phyloP scores from a whole-genome alignment of 1,140 invertebrate species.

The Sycobia sp. region DNA sequence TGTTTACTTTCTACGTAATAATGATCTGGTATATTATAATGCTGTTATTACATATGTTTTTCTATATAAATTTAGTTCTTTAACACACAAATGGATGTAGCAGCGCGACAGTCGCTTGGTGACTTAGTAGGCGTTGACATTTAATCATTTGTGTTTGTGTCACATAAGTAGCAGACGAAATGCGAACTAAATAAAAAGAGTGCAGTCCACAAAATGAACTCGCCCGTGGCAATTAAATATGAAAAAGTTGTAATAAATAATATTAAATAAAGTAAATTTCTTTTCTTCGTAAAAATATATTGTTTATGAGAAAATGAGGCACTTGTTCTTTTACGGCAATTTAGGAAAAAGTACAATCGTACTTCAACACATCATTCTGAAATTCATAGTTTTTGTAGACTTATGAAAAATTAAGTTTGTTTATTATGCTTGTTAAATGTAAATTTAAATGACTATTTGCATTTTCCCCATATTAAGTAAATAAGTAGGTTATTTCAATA shows the following conservation, averaged over 20 bases:
- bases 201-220: conserved; percentile 31
- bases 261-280: conserved; percentile 5
- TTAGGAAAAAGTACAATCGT: not conserved
- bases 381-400: not conserved
- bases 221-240: conserved; percentile 24
- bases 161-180: conserved; percentile 22
- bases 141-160: conserved; percentile 11
- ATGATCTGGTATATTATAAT: too few relatives aligned
- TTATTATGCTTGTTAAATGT: conserved; percentile 14
- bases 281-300: not conserved
- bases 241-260: conserved; percentile 4
- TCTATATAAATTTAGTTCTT: not conserved
- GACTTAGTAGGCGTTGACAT: conserved; percentile 23
- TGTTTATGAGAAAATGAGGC: conserved; percentile 3
- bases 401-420: not conserved
- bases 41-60: too few relatives aligned
- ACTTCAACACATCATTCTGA: not conserved
- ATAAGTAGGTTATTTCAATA: conserved; percentile 21
- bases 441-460: conserved; percentile 17
- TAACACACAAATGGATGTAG: not conserved
- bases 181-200: conserved; percentile 16
- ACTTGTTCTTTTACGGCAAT: not conserved
- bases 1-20: not conserved
- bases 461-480: conserved; percentile 11
- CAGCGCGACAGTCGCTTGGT: conserved; percentile 17